phyloP scores from a whole-genome alignment of 2,113 vertebrate genomes.

The Montifringilla adamsi region DNA sequence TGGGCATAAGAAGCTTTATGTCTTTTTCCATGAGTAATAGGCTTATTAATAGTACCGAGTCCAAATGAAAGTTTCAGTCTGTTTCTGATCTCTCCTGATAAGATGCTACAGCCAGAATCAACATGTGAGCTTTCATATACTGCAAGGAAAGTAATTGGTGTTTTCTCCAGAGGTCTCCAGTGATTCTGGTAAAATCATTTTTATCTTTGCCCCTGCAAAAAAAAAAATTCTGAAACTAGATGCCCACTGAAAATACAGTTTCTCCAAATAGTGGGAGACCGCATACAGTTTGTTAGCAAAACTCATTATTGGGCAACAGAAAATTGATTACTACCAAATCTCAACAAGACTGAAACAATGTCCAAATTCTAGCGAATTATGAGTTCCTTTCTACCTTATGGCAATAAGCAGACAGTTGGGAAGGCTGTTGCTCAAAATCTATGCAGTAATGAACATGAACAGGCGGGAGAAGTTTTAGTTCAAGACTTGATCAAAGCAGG shows the following conservation, averaged over 20 bases:
- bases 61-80: background rate
- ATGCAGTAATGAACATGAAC: background rate
- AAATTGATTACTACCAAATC: background rate
- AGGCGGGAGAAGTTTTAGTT: background rate
- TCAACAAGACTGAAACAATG: background rate
- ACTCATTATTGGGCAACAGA: background rate
- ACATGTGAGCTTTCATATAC: background rate
- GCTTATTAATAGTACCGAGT: background rate
- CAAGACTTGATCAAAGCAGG: background rate
- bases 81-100: background rate
- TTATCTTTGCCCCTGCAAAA: background rate
- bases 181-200: background rate
- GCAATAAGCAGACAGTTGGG: background rate
- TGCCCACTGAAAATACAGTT: background rate
- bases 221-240: background rate
- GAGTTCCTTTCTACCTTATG: background rate
- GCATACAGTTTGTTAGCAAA: background rate
- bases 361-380: background rate
- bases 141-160: background rate
- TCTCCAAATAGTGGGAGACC: background rate
- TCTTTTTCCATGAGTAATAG: background rate
- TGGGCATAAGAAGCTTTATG: background rate
- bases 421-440: background rate
- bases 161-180: background rate
- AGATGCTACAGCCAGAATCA: background rate